Evolutionary conservation across 2,113 vertebrate species (phyloP).

Genomic region (Atlantisia rogersi): DNA sequence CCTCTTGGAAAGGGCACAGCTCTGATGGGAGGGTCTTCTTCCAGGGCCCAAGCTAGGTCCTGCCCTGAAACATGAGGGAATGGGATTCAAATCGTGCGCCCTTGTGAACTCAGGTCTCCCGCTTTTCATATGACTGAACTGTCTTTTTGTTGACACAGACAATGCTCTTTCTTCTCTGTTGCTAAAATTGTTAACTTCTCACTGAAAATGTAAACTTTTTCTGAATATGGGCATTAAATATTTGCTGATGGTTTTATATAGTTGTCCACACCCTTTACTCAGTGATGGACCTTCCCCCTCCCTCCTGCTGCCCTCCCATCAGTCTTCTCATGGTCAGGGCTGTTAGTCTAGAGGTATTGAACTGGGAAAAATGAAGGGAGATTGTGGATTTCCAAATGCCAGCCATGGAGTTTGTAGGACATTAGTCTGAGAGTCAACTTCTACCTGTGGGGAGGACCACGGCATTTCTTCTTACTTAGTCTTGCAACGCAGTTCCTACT

Average conservation of each 20-base stretch:
- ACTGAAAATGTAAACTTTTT: background rate
- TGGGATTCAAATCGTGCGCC: accelerated
- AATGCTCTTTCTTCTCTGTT: background rate
- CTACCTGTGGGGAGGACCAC: background rate
- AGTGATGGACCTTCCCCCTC: background rate
- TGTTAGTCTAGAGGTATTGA: background rate
- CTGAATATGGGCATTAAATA: background rate
- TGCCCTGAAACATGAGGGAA: accelerated
- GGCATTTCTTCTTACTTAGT: background rate
- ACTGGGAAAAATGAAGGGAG: background rate
- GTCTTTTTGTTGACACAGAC: background rate
- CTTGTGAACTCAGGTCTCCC: background rate
- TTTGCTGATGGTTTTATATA: background rate
- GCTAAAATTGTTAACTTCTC: background rate
- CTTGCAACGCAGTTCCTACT: background rate
- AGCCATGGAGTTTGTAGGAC: background rate
- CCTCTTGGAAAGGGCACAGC: background rate
- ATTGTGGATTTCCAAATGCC: background rate
- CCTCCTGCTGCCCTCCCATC: accelerated
- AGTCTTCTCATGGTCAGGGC: background rate
- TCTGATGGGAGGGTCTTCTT: background rate
- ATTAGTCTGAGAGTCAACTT: background rate
- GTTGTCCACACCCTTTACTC: background rate
- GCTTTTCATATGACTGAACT: background rate
- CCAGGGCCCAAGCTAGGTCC: background rate